Base-by-base conservation (phyloP, 2,113 vertebrate species). In the Coryphaenoides rupestris region DNA sequence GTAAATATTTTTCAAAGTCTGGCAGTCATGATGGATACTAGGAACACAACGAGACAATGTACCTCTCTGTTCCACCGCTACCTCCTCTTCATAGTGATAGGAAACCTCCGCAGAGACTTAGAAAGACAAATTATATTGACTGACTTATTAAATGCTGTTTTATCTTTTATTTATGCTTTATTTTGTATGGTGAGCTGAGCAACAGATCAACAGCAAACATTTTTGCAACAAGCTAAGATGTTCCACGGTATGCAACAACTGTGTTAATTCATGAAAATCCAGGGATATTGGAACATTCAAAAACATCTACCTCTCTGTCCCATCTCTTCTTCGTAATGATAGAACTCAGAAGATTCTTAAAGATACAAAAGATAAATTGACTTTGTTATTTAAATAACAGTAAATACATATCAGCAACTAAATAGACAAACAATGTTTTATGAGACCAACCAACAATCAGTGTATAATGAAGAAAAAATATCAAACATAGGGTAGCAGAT, bases 321-420 rank as follows among this genome's bases (percentile, higher is more conserved):
- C 52, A 71, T 60, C 69, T 78, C 79, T 78, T 91, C 88, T 79
- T 91, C 84, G 57, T 85, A 89, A 17, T 87, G 87, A 82, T 76
- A 85, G 68, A 84, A 84, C 45, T 88, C 88, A 57, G 84, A 55
- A n/a, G 90, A 87, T 60, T 90, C 89, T 87, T 85, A 49, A 77
- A 79, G 73, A 74, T 57, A 80, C 14, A 79, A 45, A 70, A 55
- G 17, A 5, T 40, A 40, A 40, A 1, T 12, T 40, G 33, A 40
- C 33, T 40, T 40, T 40, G 33, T 40, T 40, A 40, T 40, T 40
- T 3, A 3, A 6, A 3, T 26, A 26, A 26, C 24, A 26, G 6
- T 40, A 40, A 40, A 40, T 40, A 40, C 9, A 26, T 26, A 6
- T 26, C 33, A 40, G 33, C 24, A 3, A 26, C 24, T 26, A 26